phyloP scores from a whole-genome alignment of 2,113 vertebrate genomes.

The Heterotilapia buettikoferi region DNA sequence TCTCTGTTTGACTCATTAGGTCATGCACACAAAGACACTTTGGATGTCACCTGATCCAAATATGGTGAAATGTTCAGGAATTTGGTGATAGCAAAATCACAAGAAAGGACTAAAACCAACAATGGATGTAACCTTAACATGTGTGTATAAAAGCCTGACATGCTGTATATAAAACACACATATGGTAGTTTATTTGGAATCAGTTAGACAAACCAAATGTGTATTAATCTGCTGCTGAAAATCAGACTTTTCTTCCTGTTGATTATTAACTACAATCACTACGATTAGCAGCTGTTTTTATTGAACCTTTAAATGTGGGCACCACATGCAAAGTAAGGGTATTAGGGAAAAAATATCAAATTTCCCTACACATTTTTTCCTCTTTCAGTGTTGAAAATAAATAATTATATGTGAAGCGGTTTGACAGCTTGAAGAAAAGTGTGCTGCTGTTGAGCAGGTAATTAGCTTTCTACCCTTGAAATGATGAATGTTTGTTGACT shows the following conservation, averaged over 20 bases:
- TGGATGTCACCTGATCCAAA: background rate
- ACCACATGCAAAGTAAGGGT: background rate
- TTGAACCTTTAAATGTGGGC: background rate
- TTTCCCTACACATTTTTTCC: background rate
- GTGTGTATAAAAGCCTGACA: background rate
- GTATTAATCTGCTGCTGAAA: background rate
- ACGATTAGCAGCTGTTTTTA: background rate
- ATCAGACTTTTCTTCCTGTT: background rate
- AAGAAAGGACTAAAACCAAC: background rate
- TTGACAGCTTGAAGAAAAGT: background rate
- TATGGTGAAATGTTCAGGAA: background rate
- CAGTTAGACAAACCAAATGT: background rate
- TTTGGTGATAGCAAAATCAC: background rate
- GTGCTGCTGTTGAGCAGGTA: background rate
- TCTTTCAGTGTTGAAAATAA: background rate
- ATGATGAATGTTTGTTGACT: background rate
- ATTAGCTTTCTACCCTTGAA: background rate
- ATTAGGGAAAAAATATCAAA: background rate
- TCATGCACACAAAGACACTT: background rate
- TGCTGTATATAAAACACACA: background rate
- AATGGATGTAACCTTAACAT: background rate
- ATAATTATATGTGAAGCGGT: background rate
- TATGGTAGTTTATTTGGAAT: background rate
- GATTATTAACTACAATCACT: background rate
- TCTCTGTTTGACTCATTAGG: conserved; percentile 6